Evolutionary conservation across 2,888 invertebrate species (phyloP).

Genomic region (Pachycephus smyrnensis): DNA sequence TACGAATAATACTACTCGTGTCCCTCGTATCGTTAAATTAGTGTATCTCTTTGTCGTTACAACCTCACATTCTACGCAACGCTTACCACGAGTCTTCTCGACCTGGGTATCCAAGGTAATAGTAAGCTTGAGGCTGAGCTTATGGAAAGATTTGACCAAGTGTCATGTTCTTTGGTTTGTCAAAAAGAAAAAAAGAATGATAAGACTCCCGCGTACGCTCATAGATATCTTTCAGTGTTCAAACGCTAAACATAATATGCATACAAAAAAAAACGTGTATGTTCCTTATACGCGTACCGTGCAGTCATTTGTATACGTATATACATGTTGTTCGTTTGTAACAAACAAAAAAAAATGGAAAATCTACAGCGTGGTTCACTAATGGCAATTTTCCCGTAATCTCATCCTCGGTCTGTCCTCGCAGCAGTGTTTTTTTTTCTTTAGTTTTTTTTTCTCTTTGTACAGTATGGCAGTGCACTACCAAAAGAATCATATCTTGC

Average conservation of each 20-base stretch:
- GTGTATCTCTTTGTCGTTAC: background rate
- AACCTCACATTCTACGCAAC: slow-evolving; percentile 6
- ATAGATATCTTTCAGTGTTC: background rate
- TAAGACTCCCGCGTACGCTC: background rate
- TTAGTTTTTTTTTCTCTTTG: background rate
- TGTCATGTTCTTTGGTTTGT: background rate
- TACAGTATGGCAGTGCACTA: background rate
- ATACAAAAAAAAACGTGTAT: background rate
- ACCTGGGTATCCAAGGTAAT: slow-evolving; percentile 3
- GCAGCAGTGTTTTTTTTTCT: background rate
- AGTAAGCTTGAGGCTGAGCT: slow-evolving; percentile 23
- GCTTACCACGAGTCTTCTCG: slow-evolving; percentile 7
- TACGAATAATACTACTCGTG: background rate
- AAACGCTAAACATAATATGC: background rate
- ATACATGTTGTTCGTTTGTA: background rate
- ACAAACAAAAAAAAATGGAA: background rate
- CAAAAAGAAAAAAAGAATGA: background rate
- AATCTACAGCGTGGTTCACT: background rate
- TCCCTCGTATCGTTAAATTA: background rate
- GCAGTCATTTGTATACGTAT: background rate
- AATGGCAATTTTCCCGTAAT: slow-evolving; percentile 8
- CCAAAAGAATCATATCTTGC: background rate
- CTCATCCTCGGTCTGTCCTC: slow-evolving; percentile 3
- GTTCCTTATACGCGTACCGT: background rate
- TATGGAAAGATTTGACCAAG: slow-evolving; percentile 14